Evolutionary conservation across 1,140 invertebrate species (phyloP).

Genomic region (Leptopilina clavipes): DNA sequence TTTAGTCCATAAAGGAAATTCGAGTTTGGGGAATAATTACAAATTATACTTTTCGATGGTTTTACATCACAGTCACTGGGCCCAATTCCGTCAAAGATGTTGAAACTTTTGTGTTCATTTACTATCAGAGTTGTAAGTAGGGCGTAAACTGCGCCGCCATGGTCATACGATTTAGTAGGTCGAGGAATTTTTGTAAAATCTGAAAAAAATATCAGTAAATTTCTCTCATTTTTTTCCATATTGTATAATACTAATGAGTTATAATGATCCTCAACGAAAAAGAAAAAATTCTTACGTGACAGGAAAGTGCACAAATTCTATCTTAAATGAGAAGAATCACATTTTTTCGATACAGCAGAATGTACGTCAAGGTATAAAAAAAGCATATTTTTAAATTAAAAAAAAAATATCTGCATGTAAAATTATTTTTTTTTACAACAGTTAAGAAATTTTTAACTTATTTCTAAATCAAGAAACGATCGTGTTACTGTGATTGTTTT

Average conservation of each 20-base stretch:
- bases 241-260: neutral
- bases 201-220: constrained; percentile 10
- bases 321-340: no score
- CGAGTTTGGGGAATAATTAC: neutral
- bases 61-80: constrained; percentile 7
- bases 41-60: neutral
- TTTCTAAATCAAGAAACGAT: neutral
- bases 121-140: constrained; percentile 31
- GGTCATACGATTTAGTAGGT: constrained; percentile 4
- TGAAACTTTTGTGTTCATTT: constrained; percentile 25
- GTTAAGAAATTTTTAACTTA: neutral
- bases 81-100: constrained; percentile 17
- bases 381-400: no score
- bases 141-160: constrained; percentile 31
- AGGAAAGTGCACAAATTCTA: no score
- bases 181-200: constrained; percentile 21
- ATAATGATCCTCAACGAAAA: neutral
- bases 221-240: neutral
- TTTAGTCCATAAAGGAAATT: neutral
- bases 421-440: no score
- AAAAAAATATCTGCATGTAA: no score
- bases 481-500: constrained; percentile 5
- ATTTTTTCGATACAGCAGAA: no score
- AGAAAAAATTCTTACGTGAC: no score
- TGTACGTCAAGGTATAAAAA: no score